Evolutionary conservation across 2,888 invertebrate species (phyloP).

Genomic region (Lathronympha strigana): DNA sequence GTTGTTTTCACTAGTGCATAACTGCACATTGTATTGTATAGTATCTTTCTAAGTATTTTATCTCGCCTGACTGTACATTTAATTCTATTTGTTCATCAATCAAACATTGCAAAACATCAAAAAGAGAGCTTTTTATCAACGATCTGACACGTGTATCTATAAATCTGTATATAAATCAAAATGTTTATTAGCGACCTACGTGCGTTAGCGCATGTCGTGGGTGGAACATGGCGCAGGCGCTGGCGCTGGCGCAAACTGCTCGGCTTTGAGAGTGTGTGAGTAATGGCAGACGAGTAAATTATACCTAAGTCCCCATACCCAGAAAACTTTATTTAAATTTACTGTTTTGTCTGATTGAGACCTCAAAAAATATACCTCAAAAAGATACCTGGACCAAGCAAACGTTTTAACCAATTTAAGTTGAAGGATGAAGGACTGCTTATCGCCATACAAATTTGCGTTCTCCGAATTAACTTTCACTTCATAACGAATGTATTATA

Average conservation of each 20-base stretch:
- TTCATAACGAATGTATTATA: no score
- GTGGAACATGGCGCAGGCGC: conserved; percentile 26
- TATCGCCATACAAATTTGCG: no score
- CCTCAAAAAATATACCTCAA: no score
- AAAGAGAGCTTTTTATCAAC: conserved; percentile 17
- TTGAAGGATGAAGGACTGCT: no score
- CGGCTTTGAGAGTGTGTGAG: not conserved
- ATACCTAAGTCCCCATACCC: not conserved
- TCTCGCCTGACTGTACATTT: not conserved
- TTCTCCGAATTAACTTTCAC: no score
- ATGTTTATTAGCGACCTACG: conserved; percentile 36
- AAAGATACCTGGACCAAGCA: no score
- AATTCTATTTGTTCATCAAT: conserved; percentile 1
- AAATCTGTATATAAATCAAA: conserved; percentile 43
- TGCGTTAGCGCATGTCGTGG: conserved; percentile 33
- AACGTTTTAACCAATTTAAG: no score
- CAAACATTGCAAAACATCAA: conserved; percentile 20
- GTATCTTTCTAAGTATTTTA: no score
- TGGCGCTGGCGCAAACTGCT: conserved; percentile 18
- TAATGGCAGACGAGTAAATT: not conserved
- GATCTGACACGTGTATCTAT: conserved; percentile 39
- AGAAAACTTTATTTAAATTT: no score
- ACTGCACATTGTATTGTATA: no score
- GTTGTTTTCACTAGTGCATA: no score
- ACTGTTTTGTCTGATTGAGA: no score